Base-by-base conservation (phyloP, 1,140 invertebrate species). In the Lepidurus apus region DNA sequence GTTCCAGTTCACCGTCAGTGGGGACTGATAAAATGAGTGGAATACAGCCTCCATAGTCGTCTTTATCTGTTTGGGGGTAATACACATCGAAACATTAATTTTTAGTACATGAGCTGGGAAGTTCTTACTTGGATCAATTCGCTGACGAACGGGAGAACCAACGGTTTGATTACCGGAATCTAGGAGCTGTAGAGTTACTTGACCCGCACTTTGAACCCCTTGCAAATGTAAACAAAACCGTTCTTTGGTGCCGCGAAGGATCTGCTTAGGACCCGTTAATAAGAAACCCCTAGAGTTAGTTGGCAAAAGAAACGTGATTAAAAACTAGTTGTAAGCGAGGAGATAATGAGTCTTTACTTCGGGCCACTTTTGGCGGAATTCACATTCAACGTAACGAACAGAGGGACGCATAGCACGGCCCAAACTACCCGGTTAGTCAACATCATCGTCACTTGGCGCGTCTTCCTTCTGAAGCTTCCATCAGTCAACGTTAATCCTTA, bases 151-250 rank as follows among this genome's bases (percentile, higher is more conserved):
- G 17, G 53, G 9, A 7, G 21, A 65, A 17, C 53, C 53, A 65
- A 21, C 17, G 7, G 78, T 26, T n/a, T 74, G 53, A 7, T 74
- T 44, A 9, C 17, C 26, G 7, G 75, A 42, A n/a, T 13, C 73
- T 34, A 73, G 21, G 10, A 87, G 53, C 42, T 86, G 84, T 11
- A 87, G 77, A 65, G 81, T 77, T 80, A 86, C 82, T 43, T 85
- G 81, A 26, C 84, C 87, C 17, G 85, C 84, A 21, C 84, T 82
- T n/a, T 85, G 84, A 74, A 87, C 81, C 81, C 87, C 85, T 79
- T 87, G 85, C n/a, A 87, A 78, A 7, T 86, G 86, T 42, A 87
- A 81, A 78, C 86, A 87, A 11, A 85, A 83, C 47, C 82, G 84
- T 77, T 86, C 85, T 10, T 83, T 84, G 75, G 85, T 83, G 1